These are phyloP conservation scores for Romanogobio albipinnatus DNA, from an alignment of 2,113 vertebrate genomes.

Conservation along the genomic window DNA sequence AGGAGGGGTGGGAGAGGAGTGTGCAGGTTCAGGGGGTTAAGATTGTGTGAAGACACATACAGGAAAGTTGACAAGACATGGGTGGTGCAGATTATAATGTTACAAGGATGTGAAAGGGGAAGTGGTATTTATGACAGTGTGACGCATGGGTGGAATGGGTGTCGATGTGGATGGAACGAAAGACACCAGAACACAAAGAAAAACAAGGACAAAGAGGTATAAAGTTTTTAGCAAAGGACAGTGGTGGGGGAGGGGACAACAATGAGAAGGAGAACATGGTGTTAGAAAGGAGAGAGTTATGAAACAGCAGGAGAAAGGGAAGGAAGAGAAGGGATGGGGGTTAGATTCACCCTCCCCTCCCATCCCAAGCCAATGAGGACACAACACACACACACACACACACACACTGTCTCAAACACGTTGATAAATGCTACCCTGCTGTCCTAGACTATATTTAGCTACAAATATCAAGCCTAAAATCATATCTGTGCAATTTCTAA, in stretches of 20 bases:
- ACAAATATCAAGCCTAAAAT: not conserved
- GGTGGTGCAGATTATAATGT: conserved; percentile 15
- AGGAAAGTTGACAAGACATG: conserved; percentile 54
- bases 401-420: conserved; percentile 21
- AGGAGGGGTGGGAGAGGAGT: conserved; percentile 42
- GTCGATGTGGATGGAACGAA: not conserved
- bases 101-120: conserved; percentile 13
- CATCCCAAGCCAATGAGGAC: conserved; percentile 50
- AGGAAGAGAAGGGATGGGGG: conserved; percentile 59
- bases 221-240: not conserved
- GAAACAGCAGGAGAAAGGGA: conserved; percentile 31
- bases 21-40: not conserved
- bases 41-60: conserved; percentile 54
- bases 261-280: conserved; percentile 2
- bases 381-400: conserved; percentile 18
- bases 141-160: not conserved
- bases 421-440: not conserved
- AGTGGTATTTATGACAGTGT: conserved; percentile 15
- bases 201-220: conserved; percentile 2
- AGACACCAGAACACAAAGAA: conserved; percentile 5
- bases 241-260: not conserved
- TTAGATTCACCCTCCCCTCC: conserved; percentile 67
- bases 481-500: conserved; percentile 3
- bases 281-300: conserved; percentile 17
- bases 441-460: conserved; percentile 20